Base-by-base conservation (phyloP, 2,888 invertebrate species). In the Pherbina coryleti region DNA sequence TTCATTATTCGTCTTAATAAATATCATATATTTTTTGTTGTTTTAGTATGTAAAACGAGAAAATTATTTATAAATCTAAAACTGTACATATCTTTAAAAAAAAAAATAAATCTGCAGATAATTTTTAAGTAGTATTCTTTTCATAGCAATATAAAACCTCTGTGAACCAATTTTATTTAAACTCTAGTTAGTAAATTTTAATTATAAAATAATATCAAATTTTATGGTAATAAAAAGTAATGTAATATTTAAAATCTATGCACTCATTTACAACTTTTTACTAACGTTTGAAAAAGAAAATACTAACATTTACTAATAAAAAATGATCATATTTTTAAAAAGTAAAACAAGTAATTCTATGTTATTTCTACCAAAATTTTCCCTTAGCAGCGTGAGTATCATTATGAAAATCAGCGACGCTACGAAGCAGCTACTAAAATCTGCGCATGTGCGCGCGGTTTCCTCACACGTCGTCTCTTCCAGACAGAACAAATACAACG, bases 401-500 rank as follows among this genome's bases (percentile, higher is more conserved):
- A 64, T n/a, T n/a, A 67, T 49, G 67, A 69, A 49, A 57, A 75
- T 34, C 55, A 75, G n/a, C 77, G 76, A 2, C 82, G 79, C 11
- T 49, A 69, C 5, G 76, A 79, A 83, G 95, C 95, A 4, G 95
- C 94, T 19, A 92, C 92, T 31, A 90, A 90, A 81, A 93, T 96
- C 78, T 93, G 93, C 82, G 94, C 95, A 9, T 91, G 91, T 83
- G 92, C 91, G 31, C 93, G 93, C 84, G 97, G 98, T 0, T 97
- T 93, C 88, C 91, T 98, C 75, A 94, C 95, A 28, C 92, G 98
- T 70, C 92, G 97, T 62, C 91, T 98, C 74, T 92, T 97, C 90
- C 92, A 91, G 83, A 96, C 97, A 0, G 95, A 95, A 84, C 93
- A 94, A 83, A 95, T 97, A 17, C 94, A 95, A 88, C 91, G 92